These are phyloP conservation scores for Pelochelys cantorii DNA, from an alignment of 2,797 vertebrate genomes.

Conservation along the genomic window DNA sequence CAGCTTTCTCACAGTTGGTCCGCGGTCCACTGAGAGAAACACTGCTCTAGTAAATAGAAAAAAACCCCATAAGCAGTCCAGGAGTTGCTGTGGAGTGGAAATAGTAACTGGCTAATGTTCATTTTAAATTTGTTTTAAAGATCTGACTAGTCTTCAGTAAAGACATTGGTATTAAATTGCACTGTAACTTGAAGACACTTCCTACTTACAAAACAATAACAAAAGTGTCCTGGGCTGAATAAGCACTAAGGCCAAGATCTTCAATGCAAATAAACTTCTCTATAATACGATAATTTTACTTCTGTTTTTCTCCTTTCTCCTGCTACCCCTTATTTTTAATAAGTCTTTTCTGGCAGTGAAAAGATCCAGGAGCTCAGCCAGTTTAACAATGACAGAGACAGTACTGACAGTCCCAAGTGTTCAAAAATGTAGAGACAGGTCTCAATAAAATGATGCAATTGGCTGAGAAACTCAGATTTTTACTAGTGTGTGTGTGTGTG, in stretches of 20 bases:
- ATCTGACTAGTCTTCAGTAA: not conserved
- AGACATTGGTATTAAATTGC: not conserved
- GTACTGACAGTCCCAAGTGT: not conserved
- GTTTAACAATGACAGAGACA: not conserved
- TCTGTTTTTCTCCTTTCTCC: not conserved
- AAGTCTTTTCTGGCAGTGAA: not conserved
- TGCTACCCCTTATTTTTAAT: not conserved
- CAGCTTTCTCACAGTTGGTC: no score
- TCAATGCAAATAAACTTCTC: not conserved
- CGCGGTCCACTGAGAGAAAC: no score
- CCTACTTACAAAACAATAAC: not conserved
- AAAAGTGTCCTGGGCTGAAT: not conserved
- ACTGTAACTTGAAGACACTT: not conserved
- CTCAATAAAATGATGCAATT: not conserved
- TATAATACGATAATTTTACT: not conserved
- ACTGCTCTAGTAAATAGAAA: constrained; percentile 27
- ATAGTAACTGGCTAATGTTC: not conserved
- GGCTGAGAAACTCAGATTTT: not conserved
- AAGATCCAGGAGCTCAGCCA: not conserved
- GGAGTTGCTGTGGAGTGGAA: not conserved
- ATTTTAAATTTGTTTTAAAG: constrained; percentile 23
- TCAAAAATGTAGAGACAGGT: not conserved
- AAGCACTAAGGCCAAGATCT: not conserved
- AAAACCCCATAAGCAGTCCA: constrained; percentile 35
- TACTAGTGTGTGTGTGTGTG: fast-evolving